Base-by-base conservation (phyloP, 2,113 vertebrate species). In the Anser cygnoides region DNA sequence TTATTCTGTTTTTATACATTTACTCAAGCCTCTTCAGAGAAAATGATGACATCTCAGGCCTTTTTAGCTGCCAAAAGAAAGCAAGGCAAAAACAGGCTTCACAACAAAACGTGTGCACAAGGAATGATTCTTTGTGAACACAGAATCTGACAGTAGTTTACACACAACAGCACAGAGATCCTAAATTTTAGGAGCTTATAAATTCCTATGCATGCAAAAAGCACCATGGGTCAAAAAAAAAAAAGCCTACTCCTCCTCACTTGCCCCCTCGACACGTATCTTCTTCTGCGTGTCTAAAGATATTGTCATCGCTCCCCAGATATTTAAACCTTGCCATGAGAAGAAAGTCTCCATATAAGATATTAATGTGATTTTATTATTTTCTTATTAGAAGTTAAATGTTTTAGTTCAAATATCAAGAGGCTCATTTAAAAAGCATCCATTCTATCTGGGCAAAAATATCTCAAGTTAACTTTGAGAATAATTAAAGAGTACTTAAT, bases 221-320 rank as follows among this genome's bases (percentile, higher is more conserved):
- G 8, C 8, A 62, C 4, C 4, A 9, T 2, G 3, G 2, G 49
- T 20, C 3, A 2, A 9, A 22, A 41, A 15, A 31, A 3, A 2
- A 0, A 39, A 49, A 61, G 3, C 12, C 65, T 46, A 22, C 15
- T 55, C 23, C 13, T 58, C 23, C 14, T 13, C 33, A 63, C 35
- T 44, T 67, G 41, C 9, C 16, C 39, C 8, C 4, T 46, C 2
- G 1, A 80, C 6, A 78, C 0, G 0, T 23, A 67, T 6, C 10
- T 14, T 46, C 19, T 46, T 58, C 75, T 43, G 10, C 3, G 2
- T 11, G 21, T 39, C 28, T 72, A 62, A 81, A 73, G 46, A 65
- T 21, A n/a, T 1, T 21, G 63, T 20, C 20, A 35, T 46, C 81
- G 17, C 10, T 84, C 35, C 22, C 15, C 31, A 43, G 6, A 4